Percentiles rank a stretch among this genome's conserved stretches.
These are phyloP conservation scores for Heterotis niloticus DNA, from an alignment of 2,113 vertebrate species.

Conservation along the genomic window DNA sequence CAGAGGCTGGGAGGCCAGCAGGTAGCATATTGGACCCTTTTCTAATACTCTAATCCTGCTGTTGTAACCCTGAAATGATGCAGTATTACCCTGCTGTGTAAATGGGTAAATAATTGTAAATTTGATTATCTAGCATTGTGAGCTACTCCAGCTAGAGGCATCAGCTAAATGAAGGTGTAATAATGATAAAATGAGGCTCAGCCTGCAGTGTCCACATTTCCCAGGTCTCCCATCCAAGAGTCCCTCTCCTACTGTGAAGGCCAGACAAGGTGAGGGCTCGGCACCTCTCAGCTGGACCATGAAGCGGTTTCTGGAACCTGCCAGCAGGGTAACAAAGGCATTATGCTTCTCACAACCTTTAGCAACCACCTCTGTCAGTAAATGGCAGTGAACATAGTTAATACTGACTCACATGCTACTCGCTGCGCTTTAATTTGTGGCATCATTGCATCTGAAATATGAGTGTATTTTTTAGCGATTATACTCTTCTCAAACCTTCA, in stretches of 20 bases:
- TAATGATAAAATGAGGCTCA: not conserved
- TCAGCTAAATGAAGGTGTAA: not conserved
- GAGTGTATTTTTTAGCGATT: no score
- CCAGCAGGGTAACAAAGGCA: constrained; percentile 60
- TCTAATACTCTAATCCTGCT: no score
- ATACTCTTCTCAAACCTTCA: not conserved
- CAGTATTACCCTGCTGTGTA: no score
- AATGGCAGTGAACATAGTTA: not conserved
- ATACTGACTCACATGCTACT: no score
- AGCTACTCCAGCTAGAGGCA: no score
- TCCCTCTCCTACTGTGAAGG: constrained; percentile 69
- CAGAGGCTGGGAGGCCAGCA: no score
- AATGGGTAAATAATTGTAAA: no score
- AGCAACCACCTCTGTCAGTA: not conserved
- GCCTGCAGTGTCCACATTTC: not conserved
- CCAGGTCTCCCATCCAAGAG: constrained; percentile 77
- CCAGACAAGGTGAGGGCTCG: constrained; percentile 63
- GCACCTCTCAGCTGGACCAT: constrained; percentile 74
- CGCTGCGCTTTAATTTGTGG: no score
- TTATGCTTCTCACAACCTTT: not conserved
- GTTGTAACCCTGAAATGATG: no score
- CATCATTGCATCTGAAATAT: no score
- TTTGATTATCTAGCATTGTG: no score
- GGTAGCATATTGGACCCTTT: no score
- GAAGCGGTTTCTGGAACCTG: constrained; percentile 75